Evolutionary conservation across 1,140 invertebrate genomes (phyloP).

Genomic region (Brachionus rotundiformis): DNA sequence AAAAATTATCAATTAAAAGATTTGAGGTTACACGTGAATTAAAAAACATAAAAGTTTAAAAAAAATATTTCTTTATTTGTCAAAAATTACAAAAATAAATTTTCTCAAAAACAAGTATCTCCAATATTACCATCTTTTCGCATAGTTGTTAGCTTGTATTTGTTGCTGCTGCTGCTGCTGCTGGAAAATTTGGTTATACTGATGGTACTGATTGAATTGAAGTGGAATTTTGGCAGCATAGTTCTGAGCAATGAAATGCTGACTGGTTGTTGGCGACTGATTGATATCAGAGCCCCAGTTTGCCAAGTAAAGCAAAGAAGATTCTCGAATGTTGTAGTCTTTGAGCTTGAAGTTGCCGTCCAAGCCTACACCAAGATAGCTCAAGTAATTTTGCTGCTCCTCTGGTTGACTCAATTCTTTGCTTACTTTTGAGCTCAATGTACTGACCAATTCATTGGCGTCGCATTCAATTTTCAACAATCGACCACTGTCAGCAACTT

Average conservation of each 20-base stretch:
- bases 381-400: not conserved
- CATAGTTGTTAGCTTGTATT: not conserved
- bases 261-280: slow-evolving; percentile 37
- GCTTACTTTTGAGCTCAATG: not conserved
- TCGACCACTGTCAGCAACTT: slow-evolving; percentile 30
- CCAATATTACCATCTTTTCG: slow-evolving; percentile 6
- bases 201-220: slow-evolving; percentile 22
- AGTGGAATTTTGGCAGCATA: not conserved
- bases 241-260: not conserved
- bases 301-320: slow-evolving; percentile 31
- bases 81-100: too few species aligned
- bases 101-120: too few species aligned
- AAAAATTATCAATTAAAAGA: too few species aligned
- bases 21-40: too few species aligned
- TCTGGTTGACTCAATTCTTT: slow-evolving; percentile 2
- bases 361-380: slow-evolving; percentile 1
- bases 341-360: not conserved
- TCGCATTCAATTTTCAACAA: slow-evolving; percentile 43
- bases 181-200: slow-evolving; percentile 3
- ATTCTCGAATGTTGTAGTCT: slow-evolving; percentile 38
- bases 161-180: slow-evolving; percentile 24
- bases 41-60: too few species aligned
- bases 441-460: slow-evolving; percentile 10
- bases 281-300: not conserved
- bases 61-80: too few species aligned